These are phyloP conservation scores for Myopa testacea DNA, from an alignment of 2,888 invertebrate genomes.

Conservation along the genomic window DNA sequence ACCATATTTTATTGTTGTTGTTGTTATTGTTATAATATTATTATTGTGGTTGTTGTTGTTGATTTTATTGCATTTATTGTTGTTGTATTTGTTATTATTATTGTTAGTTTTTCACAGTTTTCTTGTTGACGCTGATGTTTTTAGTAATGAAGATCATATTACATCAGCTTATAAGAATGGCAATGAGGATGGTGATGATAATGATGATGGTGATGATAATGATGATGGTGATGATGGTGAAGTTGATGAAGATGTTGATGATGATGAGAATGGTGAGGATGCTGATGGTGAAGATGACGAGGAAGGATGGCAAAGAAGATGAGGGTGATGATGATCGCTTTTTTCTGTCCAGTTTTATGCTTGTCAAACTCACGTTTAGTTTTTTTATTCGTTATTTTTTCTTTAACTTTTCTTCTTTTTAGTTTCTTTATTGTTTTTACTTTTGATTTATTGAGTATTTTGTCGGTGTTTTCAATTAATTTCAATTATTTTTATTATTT, in stretches of 20 bases:
- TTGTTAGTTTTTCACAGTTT: not conserved
- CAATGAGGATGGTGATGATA: not conserved
- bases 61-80: not conserved
- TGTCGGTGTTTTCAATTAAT: too few relatives aligned
- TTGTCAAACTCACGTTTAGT: not conserved
- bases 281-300: too few relatives aligned
- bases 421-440: too few relatives aligned
- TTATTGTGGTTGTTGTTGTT: not conserved
- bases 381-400: too few relatives aligned
- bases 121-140: not conserved
- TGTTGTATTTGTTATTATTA: not conserved
- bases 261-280: not conserved
- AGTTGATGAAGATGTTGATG: not conserved
- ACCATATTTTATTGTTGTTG: too few relatives aligned
- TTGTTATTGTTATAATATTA: too few relatives aligned
- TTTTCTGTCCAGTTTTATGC: not conserved
- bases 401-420: too few relatives aligned
- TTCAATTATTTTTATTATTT: too few relatives aligned
- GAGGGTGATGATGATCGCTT: not conserved
- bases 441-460: too few relatives aligned
- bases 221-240: not conserved
- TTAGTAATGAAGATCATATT: not conserved
- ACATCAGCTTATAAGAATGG: not conserved
- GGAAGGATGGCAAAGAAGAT: too few relatives aligned
- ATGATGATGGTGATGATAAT: not conserved